phyloP scores from a whole-genome alignment of 2,797 vertebrate genomes.

The Macropus fuliginosus region DNA sequence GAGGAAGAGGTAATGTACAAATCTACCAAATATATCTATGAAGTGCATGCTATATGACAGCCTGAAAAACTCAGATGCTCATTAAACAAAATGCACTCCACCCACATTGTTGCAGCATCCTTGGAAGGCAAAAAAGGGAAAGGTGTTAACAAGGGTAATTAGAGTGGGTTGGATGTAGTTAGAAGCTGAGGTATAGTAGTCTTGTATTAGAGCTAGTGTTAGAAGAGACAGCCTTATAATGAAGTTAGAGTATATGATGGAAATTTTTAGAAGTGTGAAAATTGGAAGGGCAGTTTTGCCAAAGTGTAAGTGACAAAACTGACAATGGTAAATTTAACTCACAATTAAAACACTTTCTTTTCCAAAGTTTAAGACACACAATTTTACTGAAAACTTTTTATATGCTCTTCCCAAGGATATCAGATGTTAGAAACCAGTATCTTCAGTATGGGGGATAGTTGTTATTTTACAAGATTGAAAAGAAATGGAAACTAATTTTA shows the following conservation, averaged over 20 bases:
- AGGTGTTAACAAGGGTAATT: slow-evolving; percentile 62
- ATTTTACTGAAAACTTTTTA: slow-evolving; percentile 53
- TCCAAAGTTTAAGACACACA: slow-evolving; percentile 41
- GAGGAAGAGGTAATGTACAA: slow-evolving; percentile 20
- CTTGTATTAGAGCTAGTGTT: slow-evolving; percentile 52
- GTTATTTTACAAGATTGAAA: slow-evolving; percentile 52
- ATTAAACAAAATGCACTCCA: slow-evolving; percentile 61
- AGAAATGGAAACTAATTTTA: slow-evolving; percentile 39
- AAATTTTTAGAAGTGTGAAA: slow-evolving; percentile 70
- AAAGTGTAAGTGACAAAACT: slow-evolving; percentile 63
- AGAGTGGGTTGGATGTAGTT: slow-evolving; percentile 44
- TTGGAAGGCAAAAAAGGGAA: slow-evolving; percentile 62
- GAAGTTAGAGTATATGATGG: slow-evolving; percentile 62
- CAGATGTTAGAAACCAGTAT: slow-evolving; percentile 36
- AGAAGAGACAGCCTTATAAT: slow-evolving; percentile 64
- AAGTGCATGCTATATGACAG: slow-evolving; percentile 34
- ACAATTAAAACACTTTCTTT: slow-evolving; percentile 59
- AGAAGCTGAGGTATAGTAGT: slow-evolving; percentile 65
- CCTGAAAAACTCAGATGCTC: slow-evolving; percentile 58
- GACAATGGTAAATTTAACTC: slow-evolving; percentile 53
- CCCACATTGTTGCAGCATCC: slow-evolving; percentile 44
- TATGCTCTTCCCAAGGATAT: slow-evolving; percentile 14
- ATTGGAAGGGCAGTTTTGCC: slow-evolving; percentile 64
- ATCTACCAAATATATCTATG: slow-evolving; percentile 49
- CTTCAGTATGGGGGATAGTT: slow-evolving; percentile 45